These are phyloP conservation scores for Oreochromis aureus DNA, from an alignment of 2,113 vertebrate genomes.

Conservation along the genomic window DNA sequence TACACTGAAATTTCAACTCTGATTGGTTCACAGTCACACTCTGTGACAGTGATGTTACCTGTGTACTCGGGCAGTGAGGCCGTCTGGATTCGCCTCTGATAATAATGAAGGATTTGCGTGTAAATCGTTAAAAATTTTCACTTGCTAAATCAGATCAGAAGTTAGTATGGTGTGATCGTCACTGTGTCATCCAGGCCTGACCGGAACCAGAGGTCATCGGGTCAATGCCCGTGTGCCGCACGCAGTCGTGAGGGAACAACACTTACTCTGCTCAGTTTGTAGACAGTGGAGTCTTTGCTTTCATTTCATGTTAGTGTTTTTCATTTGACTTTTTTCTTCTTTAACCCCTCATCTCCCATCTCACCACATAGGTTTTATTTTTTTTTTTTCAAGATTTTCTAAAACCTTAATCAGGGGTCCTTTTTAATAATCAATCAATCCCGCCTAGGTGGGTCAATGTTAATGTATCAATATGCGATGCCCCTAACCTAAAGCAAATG, in stretches of 20 bases:
- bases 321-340: not conserved
- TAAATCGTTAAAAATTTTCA: not conserved
- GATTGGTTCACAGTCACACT: not conserved
- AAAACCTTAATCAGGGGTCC: constrained; percentile 61
- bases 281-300: constrained; percentile 60
- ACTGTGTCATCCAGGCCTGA: not conserved
- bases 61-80: not conserved
- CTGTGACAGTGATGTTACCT: not conserved
- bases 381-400: constrained; percentile 50
- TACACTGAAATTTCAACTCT: not conserved
- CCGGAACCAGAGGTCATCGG: constrained; percentile 2
- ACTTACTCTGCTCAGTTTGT: constrained; percentile 30
- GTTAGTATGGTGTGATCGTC: not conserved
- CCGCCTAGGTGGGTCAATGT: constrained; percentile 34
- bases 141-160: not conserved
- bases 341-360: constrained; percentile 30
- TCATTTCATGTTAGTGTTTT: constrained; percentile 66
- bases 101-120: not conserved
- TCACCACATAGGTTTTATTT: constrained; percentile 8
- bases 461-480: constrained; percentile 33
- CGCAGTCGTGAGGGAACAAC: constrained; percentile 39
- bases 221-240: constrained; percentile 40
- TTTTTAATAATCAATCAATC: constrained; percentile 30
- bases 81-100: not conserved
- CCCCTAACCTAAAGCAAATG: constrained; percentile 35